Conservation (phyloP, 2,888 invertebrate genomes). For the Stictocephala bisonia region DNA sequence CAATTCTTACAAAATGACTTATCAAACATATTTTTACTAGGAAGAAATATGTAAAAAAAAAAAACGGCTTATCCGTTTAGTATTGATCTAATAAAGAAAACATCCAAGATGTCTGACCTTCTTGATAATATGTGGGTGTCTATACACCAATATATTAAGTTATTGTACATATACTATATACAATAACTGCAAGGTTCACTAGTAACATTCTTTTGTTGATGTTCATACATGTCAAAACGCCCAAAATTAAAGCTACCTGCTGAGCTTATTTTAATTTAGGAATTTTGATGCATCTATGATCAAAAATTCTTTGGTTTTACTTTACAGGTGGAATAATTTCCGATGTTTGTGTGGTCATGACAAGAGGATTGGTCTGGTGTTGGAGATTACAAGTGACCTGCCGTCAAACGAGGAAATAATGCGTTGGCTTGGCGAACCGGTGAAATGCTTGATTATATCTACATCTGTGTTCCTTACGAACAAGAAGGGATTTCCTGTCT, state of each 20-base stretch:
- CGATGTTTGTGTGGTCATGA: conserved; percentile 67
- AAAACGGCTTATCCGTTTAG: too few species aligned
- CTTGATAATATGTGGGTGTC: too few species aligned
- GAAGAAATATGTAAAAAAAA: too few species aligned
- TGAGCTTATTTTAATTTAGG: too few species aligned
- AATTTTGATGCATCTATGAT: too few species aligned
- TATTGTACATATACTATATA: neutral
- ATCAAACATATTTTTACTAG: too few species aligned
- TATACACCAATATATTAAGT: neutral
- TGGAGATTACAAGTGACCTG: conserved; percentile 85
- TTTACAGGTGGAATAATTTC: conserved; percentile 68
- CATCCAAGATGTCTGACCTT: too few species aligned
- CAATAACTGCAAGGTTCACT: neutral
- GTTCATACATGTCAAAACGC: too few species aligned
- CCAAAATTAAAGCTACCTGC: too few species aligned
- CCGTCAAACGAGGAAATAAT: conserved; percentile 76
- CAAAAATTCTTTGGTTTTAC: neutral
- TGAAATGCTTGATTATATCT: conserved; percentile 85
- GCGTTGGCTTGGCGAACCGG: conserved; percentile 96
- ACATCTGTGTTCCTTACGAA: conserved; percentile 90
- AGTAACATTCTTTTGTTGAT: neutral
- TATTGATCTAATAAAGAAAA: too few species aligned
- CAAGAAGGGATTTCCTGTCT: conserved; percentile 86
- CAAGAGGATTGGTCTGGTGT: conserved; percentile 75
- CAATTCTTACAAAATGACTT: too few species aligned